Conservation (phyloP, 2,797 vertebrate species). For the Sciurus carolinensis region DNA sequence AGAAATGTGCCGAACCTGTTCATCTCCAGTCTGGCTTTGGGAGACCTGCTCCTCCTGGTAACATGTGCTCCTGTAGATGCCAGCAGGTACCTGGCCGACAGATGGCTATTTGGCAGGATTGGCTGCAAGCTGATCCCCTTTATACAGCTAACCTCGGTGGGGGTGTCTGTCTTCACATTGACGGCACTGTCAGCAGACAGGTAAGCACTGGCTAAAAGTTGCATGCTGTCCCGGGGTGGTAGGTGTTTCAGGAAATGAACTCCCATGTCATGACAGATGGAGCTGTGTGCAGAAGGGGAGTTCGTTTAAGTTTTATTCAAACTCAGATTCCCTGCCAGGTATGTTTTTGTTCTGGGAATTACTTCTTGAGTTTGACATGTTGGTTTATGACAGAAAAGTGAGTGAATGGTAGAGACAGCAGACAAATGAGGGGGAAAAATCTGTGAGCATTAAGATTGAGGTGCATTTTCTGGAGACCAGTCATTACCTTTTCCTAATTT, state of each 20-base stretch:
- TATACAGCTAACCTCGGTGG: constrained; percentile 98
- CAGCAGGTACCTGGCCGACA: constrained; percentile 95
- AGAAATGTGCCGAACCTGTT: constrained; percentile 97
- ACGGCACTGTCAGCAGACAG: constrained; percentile 98
- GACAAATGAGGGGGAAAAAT: not conserved
- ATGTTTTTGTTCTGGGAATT: constrained; percentile 18
- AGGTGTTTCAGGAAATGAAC: not conserved
- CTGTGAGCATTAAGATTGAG: not conserved
- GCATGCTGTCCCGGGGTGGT: not conserved
- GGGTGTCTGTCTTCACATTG: constrained; percentile 98
- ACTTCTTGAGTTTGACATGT: constrained; percentile 56
- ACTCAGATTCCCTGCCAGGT: constrained; percentile 31
- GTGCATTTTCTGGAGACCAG: constrained; percentile 53
- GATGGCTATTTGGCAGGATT: constrained; percentile 96
- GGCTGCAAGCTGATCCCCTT: constrained; percentile 98
- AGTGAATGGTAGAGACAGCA: not conserved
- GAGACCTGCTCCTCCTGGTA: constrained; percentile 95
- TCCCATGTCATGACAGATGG: not conserved
- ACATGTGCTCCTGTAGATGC: constrained; percentile 98
- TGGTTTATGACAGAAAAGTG: constrained; percentile 63
- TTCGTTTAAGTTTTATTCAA: constrained; percentile 25
- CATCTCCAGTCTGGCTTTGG: constrained; percentile 97
- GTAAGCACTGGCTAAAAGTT: constrained; percentile 88
- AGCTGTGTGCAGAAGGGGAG: not conserved
- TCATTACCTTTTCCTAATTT: constrained; percentile 21